Base-by-base conservation (phyloP, 2,888 invertebrate genomes). In the Brenthis ino region DNA sequence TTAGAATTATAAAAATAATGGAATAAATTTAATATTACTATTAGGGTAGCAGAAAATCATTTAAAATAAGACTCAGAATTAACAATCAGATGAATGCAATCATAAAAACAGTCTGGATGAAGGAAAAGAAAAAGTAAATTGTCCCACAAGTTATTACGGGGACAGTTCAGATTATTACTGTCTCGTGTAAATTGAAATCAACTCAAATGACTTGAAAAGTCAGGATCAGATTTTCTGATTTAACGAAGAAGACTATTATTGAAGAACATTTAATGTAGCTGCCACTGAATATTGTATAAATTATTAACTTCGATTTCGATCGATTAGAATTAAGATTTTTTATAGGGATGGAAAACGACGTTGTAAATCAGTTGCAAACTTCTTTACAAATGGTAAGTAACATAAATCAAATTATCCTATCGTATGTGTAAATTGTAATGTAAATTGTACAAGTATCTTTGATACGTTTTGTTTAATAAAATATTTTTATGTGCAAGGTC, bases 151-250 rank as follows among this genome's bases (percentile, higher is more conserved):
- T 55, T 55, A 66, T 16, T 55, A 28, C 16, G 11, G 43, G 54
- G 33, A 60, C 60, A 60, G 37, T 8, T 28, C 1, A 5, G 20
- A 54, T 66, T 66, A 60, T 24, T 58, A 47, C 48, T 24, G 54
- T 60, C 43, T 54, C 48, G 37, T 37, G 28, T 58, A 54, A 60
- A 60, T 33, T 28, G 20, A 55, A 66, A 53, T 66, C 28, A 33
- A 48, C 33, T 48, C 16, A 50, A 60, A 60, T 48, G 28, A 60
- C 58, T 48, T n/a, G 48, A n/a, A 48, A 50, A 37, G 28, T 43
- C 4, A 60, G 28, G 16, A 58, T 47, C 47, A 47, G 14, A 3
- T 12, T 60, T 54, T 65, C 54, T 54, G 33, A 28, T 6, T 64
- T 11, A 51, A 57, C 43, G 20, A 57, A 24, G 50, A 14, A 14